These are phyloP conservation scores for Platycnemis pennipes DNA, from an alignment of 2,888 invertebrate genomes.

Conservation along the genomic window DNA sequence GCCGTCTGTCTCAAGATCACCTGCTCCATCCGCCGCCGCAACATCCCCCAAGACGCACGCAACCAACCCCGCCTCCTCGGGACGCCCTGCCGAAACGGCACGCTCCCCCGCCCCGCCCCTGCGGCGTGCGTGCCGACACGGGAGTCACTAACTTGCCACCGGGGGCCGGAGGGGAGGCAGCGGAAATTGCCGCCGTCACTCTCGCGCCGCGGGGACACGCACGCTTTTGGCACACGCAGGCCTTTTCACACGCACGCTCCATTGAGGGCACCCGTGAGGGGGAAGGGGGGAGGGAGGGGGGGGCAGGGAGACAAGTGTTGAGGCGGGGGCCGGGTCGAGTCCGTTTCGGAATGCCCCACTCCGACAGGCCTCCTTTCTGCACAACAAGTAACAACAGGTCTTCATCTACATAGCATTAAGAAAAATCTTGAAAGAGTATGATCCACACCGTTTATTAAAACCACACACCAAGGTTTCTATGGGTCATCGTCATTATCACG, in stretches of 20 bases:
- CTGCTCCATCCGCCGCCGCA: constrained; percentile 21
- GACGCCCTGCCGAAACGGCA: background rate
- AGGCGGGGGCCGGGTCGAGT: background rate
- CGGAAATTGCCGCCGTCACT: background rate
- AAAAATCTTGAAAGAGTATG: too few species aligned
- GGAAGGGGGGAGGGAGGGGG: background rate
- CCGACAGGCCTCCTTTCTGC: too few species aligned
- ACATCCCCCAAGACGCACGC: background rate
- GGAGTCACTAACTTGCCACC: background rate
- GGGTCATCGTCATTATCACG: too few species aligned
- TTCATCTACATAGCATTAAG: too few species aligned
- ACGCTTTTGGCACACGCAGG: background rate
- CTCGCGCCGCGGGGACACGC: background rate
- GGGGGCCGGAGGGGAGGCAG: background rate
- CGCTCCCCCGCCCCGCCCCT: background rate
- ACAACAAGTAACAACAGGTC: too few species aligned
- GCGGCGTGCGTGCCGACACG: background rate
- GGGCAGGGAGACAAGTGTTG: too few species aligned
- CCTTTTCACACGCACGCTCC: background rate
- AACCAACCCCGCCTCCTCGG: background rate
- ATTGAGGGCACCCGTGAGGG: background rate
- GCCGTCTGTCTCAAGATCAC: constrained; percentile 30
- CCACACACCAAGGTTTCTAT: too few species aligned
- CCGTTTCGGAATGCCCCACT: too few species aligned
- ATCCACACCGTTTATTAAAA: too few species aligned